Conservation (phyloP, 2,797 vertebrate species). For the Coregonus ussuriensis region DNA sequence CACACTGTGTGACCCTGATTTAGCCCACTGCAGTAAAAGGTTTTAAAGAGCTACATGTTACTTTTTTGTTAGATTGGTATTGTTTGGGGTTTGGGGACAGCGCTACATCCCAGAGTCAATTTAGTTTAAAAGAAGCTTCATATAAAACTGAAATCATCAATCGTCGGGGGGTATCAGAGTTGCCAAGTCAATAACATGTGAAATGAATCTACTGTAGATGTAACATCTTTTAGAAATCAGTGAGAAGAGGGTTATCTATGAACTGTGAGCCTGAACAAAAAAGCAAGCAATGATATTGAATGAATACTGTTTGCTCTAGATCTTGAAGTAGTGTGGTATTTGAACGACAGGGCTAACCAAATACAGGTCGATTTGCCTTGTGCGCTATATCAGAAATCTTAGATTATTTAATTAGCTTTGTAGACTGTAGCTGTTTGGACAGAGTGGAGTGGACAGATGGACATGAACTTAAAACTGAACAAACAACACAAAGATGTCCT, state of each 20-base stretch:
- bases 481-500: constrained; percentile 57
- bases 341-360: constrained; percentile 57
- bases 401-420: constrained; percentile 68
- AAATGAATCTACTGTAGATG: constrained; percentile 22
- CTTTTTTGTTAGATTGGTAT: background rate
- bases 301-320: constrained; percentile 58
- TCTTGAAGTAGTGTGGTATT: constrained; percentile 57
- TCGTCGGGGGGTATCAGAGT: constrained; percentile 15
- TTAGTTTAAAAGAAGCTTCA: background rate
- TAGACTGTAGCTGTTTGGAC: constrained; percentile 45
- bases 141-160: constrained; percentile 11
- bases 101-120: background rate
- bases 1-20: too few species aligned
- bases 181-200: constrained; percentile 17
- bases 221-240: constrained; percentile 31
- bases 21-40: too few species aligned
- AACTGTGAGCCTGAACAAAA: constrained; percentile 41
- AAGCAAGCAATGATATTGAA: constrained; percentile 36
- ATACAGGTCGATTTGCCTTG: constrained; percentile 60
- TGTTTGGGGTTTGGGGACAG: background rate
- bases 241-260: constrained; percentile 42
- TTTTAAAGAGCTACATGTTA: background rate
- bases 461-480: constrained; percentile 64
- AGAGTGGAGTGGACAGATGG: constrained; percentile 52
- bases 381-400: constrained; percentile 66